phyloP scores from a whole-genome alignment of 2,797 vertebrate species.

The Enteromius argenteus region DNA sequence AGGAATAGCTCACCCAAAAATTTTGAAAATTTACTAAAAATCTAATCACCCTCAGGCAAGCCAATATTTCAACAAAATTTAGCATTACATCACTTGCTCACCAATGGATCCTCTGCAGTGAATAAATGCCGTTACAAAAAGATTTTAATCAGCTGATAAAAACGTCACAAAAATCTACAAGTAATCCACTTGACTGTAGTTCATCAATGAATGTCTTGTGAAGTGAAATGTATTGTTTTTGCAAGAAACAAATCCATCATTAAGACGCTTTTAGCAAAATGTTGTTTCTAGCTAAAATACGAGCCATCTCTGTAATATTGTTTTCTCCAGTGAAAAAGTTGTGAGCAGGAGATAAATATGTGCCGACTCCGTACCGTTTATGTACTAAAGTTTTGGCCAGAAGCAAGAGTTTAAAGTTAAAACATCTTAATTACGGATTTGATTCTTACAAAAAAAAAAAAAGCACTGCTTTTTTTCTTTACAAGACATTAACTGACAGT shows the following conservation, averaged over 20 bases:
- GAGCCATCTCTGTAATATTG: background rate
- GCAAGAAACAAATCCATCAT: background rate
- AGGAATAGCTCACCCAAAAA: background rate
- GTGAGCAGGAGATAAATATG: too few species aligned
- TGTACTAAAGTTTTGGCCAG: background rate
- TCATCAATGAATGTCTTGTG: background rate
- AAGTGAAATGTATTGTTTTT: background rate
- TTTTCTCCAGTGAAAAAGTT: background rate
- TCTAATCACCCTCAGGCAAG: background rate
- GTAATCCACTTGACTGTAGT: background rate
- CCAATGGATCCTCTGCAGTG: background rate
- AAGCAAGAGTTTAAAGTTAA: background rate
- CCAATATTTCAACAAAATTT: background rate
- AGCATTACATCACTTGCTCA: background rate
- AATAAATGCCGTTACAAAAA: background rate
- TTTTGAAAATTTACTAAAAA: background rate
- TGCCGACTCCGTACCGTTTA: too few species aligned
- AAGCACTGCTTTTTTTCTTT: background rate
- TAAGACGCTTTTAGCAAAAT: background rate
- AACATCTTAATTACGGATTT: background rate
- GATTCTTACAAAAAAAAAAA: background rate
- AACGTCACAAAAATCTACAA: background rate
- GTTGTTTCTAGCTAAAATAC: background rate
- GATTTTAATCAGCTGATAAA: background rate
- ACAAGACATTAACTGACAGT: background rate